Conservation (phyloP, 53 echinoderm and acorn worm genomes). For the Henricia sp. region DNA sequence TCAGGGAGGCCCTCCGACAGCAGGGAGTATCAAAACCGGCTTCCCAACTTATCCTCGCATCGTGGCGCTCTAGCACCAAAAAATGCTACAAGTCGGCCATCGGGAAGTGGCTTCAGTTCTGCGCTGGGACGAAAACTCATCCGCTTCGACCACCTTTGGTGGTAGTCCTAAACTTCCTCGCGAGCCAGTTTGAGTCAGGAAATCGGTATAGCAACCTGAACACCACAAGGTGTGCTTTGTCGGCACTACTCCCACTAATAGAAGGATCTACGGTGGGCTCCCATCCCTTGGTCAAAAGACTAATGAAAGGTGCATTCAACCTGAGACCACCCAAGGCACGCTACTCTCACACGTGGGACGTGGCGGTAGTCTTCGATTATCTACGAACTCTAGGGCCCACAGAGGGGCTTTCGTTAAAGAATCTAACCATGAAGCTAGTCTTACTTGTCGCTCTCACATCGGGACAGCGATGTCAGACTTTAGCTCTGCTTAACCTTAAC, state of each 20-base stretch:
- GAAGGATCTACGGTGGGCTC: constrained; percentile 14
- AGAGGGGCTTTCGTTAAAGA: neutral
- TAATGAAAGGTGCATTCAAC: constrained; percentile 28
- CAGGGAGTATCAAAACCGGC: too few species aligned
- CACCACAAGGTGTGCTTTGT: neutral
- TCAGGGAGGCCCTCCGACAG: too few species aligned
- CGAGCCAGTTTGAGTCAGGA: neutral
- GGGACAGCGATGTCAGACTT: too few species aligned
- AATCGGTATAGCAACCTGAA: neutral
- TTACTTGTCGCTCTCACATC: constrained; percentile 4
- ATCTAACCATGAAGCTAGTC: too few species aligned
- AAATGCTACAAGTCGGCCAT: neutral
- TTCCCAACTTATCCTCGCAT: neutral
- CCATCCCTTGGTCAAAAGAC: neutral
- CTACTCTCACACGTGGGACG: constrained; percentile 22
- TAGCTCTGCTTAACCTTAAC: neutral
- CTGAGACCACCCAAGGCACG: neutral
- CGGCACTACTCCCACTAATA: neutral
- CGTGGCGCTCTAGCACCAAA: neutral
- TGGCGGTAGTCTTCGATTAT: constrained; percentile 7
- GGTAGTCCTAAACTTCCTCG: neutral
- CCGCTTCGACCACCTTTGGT: neutral
- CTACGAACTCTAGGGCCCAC: constrained; percentile 15
- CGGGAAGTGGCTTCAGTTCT: neutral
- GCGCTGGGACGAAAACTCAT: constrained; percentile 12